Percentiles rank a stretch among this genome's conserved stretches.
Conservation (phyloP, 2,797 vertebrate species). For the Tenualosa thibaudeaui region DNA sequence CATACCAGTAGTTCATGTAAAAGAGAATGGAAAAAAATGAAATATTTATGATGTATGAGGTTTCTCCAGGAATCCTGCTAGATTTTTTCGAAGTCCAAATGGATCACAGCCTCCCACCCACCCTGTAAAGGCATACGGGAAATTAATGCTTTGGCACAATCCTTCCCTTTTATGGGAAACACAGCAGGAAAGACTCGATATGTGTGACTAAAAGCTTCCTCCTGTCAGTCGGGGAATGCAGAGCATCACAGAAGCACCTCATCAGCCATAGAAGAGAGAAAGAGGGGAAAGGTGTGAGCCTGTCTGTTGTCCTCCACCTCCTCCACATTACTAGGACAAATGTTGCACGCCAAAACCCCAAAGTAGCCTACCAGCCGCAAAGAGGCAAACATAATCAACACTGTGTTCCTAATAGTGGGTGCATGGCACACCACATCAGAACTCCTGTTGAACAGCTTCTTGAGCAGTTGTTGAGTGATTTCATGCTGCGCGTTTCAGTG, state of each 20-base stretch:
- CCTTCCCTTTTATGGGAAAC: conserved; percentile 48
- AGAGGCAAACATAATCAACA: not conserved
- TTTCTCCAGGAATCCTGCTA: not conserved
- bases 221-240: conserved; percentile 40
- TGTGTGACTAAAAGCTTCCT: conserved; percentile 56
- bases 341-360: no score
- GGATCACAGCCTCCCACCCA: conserved; percentile 31
- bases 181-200: conserved; percentile 32
- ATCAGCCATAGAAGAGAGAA: conserved; percentile 42
- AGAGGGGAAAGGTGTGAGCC: not conserved
- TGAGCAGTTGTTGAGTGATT: not conserved
- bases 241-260: conserved; percentile 30
- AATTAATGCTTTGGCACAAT: conserved; percentile 32
- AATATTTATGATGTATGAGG: conserved; percentile 18
- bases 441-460: not conserved
- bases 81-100: conserved; percentile 27
- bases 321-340: not conserved
- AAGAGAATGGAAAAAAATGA: conserved; percentile 18
- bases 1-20: not conserved
- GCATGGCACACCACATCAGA: not conserved
- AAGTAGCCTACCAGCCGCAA: not conserved
- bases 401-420: not conserved
- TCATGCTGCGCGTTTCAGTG: not conserved
- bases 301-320: not conserved
- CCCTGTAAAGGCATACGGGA: conserved; percentile 49